Base-by-base conservation (phyloP, 92 coral and sea anemone genomes). In the Pocillopora grandis region DNA sequence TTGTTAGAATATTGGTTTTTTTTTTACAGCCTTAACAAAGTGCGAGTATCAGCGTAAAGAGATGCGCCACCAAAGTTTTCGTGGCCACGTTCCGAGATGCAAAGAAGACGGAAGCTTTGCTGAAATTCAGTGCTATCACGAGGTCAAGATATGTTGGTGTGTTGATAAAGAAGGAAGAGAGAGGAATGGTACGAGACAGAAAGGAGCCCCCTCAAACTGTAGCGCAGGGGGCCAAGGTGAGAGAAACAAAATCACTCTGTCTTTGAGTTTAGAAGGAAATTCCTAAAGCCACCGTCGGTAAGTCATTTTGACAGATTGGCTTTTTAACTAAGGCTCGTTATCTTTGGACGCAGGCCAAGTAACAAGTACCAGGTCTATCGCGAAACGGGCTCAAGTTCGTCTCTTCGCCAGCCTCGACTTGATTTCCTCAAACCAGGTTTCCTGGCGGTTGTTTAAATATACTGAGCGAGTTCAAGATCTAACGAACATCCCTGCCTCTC, bases 91-190 rank as follows among this genome's bases (percentile, higher is more conserved):
- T 19, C 91, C 91, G 57, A 76, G 66, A 58, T 88, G 91, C 57
- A 78, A 60, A 23, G 70, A 57, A 55, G 75, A 85, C 16, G 91
- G 91, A 35, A 67, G 85, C 61, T 88, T 84, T 36, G 64, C 68
- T 37, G 65, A 66, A 20, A 58, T 71, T 19, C 91, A 88, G 78
- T 88, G 91, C 35, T 21, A 21, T 37, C 66, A 10, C n/a, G 21
- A 15, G 42, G 61, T 31, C 18, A 76, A 65, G 58, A 48, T 12
- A 48, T 88, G 91, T 71, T 84, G 88, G 88, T 88, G 88, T 52
- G 91, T 88, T 57, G 89, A 88, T 42, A 85, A 88, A 68, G 73
- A 71, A 71, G 91, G 91, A 14, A 81, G 78, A 5, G 91, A 88
- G 74, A 84, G 74, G 64, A 88, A 88, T 80, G 88, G 80, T 10